Evolutionary conservation across 1,140 invertebrate species (phyloP).

Genomic region (Lucilia sericata): DNA sequence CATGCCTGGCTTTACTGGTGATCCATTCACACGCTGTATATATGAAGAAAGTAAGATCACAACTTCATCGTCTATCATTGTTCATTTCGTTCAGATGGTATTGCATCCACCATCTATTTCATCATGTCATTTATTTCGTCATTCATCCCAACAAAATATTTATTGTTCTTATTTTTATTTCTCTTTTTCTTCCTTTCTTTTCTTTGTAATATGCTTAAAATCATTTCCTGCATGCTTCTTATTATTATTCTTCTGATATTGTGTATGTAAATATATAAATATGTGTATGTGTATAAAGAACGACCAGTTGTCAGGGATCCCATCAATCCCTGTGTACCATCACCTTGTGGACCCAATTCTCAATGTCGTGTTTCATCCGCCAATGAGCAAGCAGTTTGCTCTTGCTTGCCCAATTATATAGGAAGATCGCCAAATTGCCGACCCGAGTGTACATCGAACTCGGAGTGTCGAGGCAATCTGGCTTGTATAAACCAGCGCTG

Average conservation of each 20-base stretch:
- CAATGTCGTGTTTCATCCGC: constrained; percentile 76
- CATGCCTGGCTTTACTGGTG: constrained; percentile 75
- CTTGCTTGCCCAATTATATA: constrained; percentile 79
- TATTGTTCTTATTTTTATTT: neutral
- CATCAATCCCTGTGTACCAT: constrained; percentile 78
- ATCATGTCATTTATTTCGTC: constrained; percentile 19
- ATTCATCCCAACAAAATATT: neutral
- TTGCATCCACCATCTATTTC: neutral
- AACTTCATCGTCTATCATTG: neutral
- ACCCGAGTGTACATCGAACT: constrained; percentile 81
- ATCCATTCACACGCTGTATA: constrained; percentile 79
- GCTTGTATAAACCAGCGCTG: constrained; percentile 83
- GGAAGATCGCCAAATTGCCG: constrained; percentile 82
- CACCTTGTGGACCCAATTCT: constrained; percentile 85
- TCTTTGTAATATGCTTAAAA: constrained; percentile 37
- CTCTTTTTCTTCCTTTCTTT: neutral
- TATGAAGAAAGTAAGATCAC: constrained; percentile 72
- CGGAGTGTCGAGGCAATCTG: constrained; percentile 80
- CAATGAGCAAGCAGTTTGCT: constrained; percentile 77
- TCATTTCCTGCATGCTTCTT: constrained; percentile 42
- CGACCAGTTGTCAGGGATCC: constrained; percentile 64
- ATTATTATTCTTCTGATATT: constrained; percentile 8
- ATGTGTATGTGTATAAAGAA: constrained; percentile 62
- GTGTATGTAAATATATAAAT: neutral
- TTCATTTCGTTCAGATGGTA: neutral